Evolutionary conservation across 2,797 vertebrate species (phyloP), one percentile per base, ranked within the genome.

Genomic region (Eulemur albifrons): DNA sequence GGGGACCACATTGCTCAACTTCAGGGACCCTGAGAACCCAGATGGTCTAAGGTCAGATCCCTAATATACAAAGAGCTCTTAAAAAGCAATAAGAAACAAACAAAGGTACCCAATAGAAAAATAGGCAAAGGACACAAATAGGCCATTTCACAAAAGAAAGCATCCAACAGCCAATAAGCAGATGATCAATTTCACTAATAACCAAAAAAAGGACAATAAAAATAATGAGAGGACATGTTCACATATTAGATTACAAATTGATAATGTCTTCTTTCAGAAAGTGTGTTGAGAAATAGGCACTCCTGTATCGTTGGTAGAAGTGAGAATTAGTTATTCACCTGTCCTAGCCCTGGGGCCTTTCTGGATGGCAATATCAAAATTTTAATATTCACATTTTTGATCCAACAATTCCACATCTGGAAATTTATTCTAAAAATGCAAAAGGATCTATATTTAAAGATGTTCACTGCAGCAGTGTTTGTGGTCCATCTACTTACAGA

Each of bases 21-120:
- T 32, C 30, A 90, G 30, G 0, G 9, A 86, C 38, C 43, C 77
- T 54, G 45, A 80, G 88, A 94, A 90, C 83, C 35, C 25, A 67
- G 61, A 59, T 50, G 59, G 32, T 67, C 77, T 88, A 59, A 86
- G 69, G 32, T 88, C 88, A 94, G 86, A 93, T 80, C 72, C 48
- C 69, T 88, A 88, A 96, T 83, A 96, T 94, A 48, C 80, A 96
- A 97, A 97, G 88, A 97, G 93, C 52, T 89, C 61, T 92, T 52
- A 59, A 95, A 95, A 98, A 97, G 30, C 80, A 95, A 84, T 87
- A 88, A 92, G 35, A 86, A 87, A 82, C n/a, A 82, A 52, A 12
- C 13, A 95, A 65, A 84, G 10, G 21, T 83, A 45, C 21, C 13
- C 75, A 57, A 72, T 7, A 84, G 38, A 63, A 94, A 95, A 90